Conservation (phyloP, 37 sponge, comb jelly and placozoan genomes). For the Diacarnus erythraeanus region DNA sequence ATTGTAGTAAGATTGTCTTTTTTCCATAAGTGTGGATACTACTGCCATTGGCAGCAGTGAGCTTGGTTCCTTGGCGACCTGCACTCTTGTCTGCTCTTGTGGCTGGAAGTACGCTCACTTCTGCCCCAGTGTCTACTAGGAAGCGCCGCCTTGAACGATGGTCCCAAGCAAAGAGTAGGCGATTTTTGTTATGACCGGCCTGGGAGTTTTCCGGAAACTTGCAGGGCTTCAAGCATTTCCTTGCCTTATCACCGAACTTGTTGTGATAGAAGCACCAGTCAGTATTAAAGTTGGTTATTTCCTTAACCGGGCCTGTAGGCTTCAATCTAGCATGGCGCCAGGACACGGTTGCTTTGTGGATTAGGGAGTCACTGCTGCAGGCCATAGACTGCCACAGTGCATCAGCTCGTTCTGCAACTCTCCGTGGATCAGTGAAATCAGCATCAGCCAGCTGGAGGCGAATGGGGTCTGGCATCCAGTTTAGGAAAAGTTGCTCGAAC, state of each 20-base stretch:
- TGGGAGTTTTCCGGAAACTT: slow-evolving; percentile 11
- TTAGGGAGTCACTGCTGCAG: background rate
- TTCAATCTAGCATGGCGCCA: background rate
- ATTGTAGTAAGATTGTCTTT: slow-evolving; percentile 16
- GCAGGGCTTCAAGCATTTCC: slow-evolving; percentile 13
- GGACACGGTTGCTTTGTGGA: background rate
- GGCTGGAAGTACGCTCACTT: slow-evolving; percentile 32
- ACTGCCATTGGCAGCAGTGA: slow-evolving; percentile 26
- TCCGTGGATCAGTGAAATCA: background rate
- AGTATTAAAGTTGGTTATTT: background rate
- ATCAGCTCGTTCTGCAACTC: slow-evolving; percentile 4
- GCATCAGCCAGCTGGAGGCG: slow-evolving; percentile 4
- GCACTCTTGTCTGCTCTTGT: slow-evolving; percentile 13
- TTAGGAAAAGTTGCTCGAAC: slow-evolving; percentile 30
- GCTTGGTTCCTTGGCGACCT: slow-evolving; percentile 10
- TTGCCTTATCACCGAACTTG: slow-evolving; percentile 11
- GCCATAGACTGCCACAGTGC: background rate
- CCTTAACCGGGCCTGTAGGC: background rate
- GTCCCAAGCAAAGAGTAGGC: slow-evolving; percentile 14
- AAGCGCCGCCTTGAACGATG: slow-evolving; percentile 16
- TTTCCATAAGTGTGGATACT: slow-evolving; percentile 19
- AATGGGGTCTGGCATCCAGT: slow-evolving; percentile 10
- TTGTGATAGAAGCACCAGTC: slow-evolving; percentile 13
- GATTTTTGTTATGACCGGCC: slow-evolving; percentile 20
- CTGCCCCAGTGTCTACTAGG: slow-evolving; percentile 25